Evolutionary conservation across 2,888 invertebrate species (phyloP).

Genomic region (Tetrapedia diversipes): DNA sequence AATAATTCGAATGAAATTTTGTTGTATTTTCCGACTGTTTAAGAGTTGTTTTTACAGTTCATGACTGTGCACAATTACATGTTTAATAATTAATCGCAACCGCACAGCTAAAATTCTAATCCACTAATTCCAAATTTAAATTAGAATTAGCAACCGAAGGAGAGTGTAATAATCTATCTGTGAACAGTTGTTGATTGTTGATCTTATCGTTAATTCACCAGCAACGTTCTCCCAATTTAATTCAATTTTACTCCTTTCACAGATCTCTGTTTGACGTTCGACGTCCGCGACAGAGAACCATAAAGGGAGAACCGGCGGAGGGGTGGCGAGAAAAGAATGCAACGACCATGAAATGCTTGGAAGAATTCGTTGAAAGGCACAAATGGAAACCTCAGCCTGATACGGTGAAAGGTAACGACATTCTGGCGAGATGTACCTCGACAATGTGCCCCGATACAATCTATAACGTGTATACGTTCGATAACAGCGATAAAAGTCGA

Average conservation of each 20-base stretch:
- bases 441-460: constrained; percentile 67
- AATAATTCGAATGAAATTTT: no score
- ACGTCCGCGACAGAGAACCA: constrained; percentile 34
- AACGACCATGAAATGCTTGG: constrained; percentile 58
- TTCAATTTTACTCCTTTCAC: constrained; percentile 7
- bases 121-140: no score
- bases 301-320: constrained; percentile 32
- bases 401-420: constrained; percentile 72
- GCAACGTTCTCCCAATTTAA: not conserved
- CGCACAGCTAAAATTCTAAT: no score
- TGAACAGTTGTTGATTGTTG: not conserved
- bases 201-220: not conserved
- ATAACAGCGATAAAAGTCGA: constrained; percentile 71
- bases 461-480: constrained; percentile 67
- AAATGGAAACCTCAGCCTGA: constrained; percentile 71
- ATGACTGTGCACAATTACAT: no score
- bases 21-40: no score
- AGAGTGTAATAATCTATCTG: not conserved
- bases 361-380: constrained; percentile 70
- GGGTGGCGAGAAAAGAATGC: constrained; percentile 40
- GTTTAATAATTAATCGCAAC: no score
- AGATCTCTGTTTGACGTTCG: constrained; percentile 17
- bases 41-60: no score
- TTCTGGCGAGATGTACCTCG: constrained; percentile 66
- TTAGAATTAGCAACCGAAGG: no score